Conservation (phyloP, 2,888 invertebrate genomes). For the Dynastes grantii region DNA sequence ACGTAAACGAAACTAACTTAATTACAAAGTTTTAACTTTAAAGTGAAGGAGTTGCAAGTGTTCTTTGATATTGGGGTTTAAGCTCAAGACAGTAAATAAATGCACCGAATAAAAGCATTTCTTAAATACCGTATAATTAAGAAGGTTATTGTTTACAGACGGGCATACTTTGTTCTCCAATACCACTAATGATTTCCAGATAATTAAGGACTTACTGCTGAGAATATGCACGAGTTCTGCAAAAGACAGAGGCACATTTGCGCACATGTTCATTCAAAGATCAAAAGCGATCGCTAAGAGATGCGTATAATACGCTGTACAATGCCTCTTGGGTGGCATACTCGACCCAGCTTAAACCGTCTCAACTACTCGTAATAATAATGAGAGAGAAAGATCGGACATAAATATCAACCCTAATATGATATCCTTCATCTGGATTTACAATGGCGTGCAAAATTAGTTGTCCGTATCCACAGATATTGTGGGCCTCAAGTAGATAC, state of each 20-base stretch:
- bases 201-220: conserved; percentile 3
- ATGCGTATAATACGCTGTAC: conserved; percentile 11
- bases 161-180: background rate
- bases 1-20: too few species aligned
- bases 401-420: conserved; percentile 39
- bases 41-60: too few species aligned
- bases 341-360: conserved; percentile 2
- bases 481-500: too few species aligned
- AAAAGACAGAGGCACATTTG: conserved; percentile 11
- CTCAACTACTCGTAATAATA: background rate
- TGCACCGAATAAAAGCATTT: too few species aligned
- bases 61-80: too few species aligned
- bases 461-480: background rate
- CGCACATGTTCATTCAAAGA: conserved; percentile 15
- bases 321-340: conserved; percentile 27
- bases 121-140: too few species aligned
- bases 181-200: conserved; percentile 1
- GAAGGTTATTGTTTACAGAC: too few species aligned
- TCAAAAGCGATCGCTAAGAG: conserved; percentile 21
- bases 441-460: background rate
- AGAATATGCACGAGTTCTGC: background rate
- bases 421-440: conserved; percentile 6
- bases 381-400: conserved; percentile 34
- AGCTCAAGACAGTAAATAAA: too few species aligned
- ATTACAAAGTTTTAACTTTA: too few species aligned